Base-by-base conservation (phyloP, 2,888 invertebrate species). In the Actias luna region DNA sequence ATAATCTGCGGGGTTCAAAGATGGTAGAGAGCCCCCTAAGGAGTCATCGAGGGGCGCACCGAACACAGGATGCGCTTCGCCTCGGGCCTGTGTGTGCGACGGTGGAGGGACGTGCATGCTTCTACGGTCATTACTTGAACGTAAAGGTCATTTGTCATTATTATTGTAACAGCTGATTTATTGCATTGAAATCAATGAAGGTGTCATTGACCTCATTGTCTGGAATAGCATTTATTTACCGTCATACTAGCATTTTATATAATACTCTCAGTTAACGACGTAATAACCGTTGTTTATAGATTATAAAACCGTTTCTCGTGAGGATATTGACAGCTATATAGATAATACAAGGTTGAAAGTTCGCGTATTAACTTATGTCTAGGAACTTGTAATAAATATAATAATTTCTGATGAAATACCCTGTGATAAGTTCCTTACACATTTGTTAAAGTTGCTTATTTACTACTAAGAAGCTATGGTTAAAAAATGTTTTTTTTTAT, bases 171-270 rank as follows among this genome's bases (percentile, higher is more conserved):
- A 59, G 42, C 16, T 59, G 42, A 42, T 29, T 42, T 27, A 42
- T 59, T 59, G 29, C 29, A 42, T 59, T 59, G 42, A 29, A 42
- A 18, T 29, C 27, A 39, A 42, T 25, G 42, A 29, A 59, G n/a
- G 42, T 27, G 42, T 25, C 59, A 42, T 29, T 29, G 18, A 59
- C 59, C 59, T 39, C n/a, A 59, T 42, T 59, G 29, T 29, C n/a
- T 25, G 59, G n/a, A 59, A 39, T 39, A 35, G 35, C 25, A 25
- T 50, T 7, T 25, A 3, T 50, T 50, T 50, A 29, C 10, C 16
- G 7, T n/a, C 14, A 12, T 29, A n/a, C n/a, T n/a, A n/a, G 16
- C 16, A 29, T 55, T 55, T 29, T 10, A 29, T 16, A 29, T 16
- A 8, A n/a, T 55, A n/a, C 8, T 29, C n/a, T 55, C 27, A 5